These are phyloP conservation scores for Hypercompe scribonia DNA, from an alignment of 2,888 invertebrate genomes.

Conservation along the genomic window DNA sequence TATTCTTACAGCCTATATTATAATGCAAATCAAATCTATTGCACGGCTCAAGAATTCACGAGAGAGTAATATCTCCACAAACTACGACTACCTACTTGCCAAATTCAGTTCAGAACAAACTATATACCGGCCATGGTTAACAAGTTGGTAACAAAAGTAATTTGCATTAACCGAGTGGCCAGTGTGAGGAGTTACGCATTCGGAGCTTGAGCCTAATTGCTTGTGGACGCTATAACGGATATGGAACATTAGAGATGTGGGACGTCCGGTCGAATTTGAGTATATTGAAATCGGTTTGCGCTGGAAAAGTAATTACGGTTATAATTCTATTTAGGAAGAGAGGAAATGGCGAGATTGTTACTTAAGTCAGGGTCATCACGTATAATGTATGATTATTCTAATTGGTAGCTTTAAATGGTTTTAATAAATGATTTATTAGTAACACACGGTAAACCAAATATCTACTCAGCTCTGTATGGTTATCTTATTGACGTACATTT, in stretches of 20 bases:
- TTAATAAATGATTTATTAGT: no score
- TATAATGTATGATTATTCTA: not conserved
- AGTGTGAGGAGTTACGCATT: conserved; percentile 21
- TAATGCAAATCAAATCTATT: not conserved
- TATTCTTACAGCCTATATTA: not conserved
- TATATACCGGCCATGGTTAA: conserved; percentile 36
- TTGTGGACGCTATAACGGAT: conserved; percentile 11
- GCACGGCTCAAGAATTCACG: not conserved
- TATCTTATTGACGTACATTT: no score
- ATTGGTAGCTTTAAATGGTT: no score
- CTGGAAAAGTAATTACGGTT: conserved; percentile 8
- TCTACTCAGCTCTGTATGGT: no score
- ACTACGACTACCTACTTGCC: conserved; percentile 51
- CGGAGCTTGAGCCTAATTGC: conserved; percentile 18
- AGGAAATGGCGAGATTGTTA: not conserved
- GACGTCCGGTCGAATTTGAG: conserved; percentile 3
- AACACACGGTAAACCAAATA: no score
- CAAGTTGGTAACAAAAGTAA: conserved; percentile 53
- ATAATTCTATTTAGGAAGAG: not conserved
- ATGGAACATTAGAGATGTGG: conserved; percentile 15
- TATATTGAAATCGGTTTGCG: conserved; percentile 17
- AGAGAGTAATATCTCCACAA: conserved; percentile 31
- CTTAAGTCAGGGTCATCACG: not conserved
- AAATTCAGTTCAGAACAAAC: conserved; percentile 41
- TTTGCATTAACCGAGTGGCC: conserved; percentile 48